Conservation (phyloP, 1,140 invertebrate species). For the Leucophenga varia region DNA sequence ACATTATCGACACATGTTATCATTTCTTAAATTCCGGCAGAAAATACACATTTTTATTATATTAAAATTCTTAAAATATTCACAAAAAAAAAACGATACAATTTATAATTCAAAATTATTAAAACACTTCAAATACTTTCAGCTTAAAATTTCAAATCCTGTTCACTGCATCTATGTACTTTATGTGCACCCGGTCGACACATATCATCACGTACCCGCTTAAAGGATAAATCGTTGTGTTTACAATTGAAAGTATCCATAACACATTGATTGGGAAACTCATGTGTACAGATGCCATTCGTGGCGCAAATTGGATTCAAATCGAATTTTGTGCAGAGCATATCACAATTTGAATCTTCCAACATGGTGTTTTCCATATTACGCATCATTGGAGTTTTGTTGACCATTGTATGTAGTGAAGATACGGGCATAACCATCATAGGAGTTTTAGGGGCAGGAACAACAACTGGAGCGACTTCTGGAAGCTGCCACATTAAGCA, state of each 20-base stretch:
- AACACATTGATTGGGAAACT: constrained; percentile 46
- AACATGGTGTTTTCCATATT: constrained; percentile 6
- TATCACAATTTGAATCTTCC: constrained; percentile 23
- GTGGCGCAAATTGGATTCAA: constrained; percentile 36
- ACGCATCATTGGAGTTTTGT: not conserved
- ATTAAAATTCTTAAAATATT: too few relatives aligned
- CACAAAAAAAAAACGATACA: too few relatives aligned
- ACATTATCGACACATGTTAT: too few relatives aligned
- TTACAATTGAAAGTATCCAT: constrained; percentile 44
- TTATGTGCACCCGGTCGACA: constrained; percentile 28
- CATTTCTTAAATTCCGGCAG: too few relatives aligned
- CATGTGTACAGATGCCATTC: constrained; percentile 40
- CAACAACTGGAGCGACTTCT: constrained; percentile 27
- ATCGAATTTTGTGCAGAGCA: constrained; percentile 43
- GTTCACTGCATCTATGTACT: constrained; percentile 24
- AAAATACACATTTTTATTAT: too few relatives aligned
- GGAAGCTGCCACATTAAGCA: too few relatives aligned
- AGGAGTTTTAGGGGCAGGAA: constrained; percentile 16
- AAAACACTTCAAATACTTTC: constrained; percentile 3
- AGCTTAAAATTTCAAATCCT: constrained; percentile 23
- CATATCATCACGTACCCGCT: constrained; percentile 30
- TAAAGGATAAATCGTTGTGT: constrained; percentile 32
- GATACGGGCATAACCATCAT: constrained; percentile 1
- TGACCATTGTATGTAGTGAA: constrained; percentile 6
- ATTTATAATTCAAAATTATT: too few relatives aligned